phyloP scores from a whole-genome alignment of 2,888 invertebrate species.

The Nomada lathburiana region DNA sequence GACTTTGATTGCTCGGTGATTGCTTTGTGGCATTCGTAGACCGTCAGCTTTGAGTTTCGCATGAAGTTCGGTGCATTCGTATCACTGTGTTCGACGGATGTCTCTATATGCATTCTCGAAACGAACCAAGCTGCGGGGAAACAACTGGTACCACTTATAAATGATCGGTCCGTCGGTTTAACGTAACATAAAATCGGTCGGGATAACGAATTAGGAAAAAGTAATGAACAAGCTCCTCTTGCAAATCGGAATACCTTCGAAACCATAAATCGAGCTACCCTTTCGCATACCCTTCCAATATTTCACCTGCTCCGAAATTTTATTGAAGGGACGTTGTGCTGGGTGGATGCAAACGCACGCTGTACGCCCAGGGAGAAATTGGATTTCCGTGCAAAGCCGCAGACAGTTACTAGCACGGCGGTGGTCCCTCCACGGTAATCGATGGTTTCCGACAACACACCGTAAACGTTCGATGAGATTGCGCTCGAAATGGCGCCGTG shows the following conservation, averaged over 20 bases:
- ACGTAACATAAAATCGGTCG: too few species aligned
- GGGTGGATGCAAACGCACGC: background rate
- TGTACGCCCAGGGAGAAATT: constrained; percentile 27
- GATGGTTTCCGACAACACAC: constrained; percentile 17
- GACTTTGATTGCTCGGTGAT: background rate
- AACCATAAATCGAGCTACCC: too few species aligned
- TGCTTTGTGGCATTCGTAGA: background rate
- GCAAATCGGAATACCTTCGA: too few species aligned
- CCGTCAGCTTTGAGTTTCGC: background rate
- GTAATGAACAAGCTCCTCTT: too few species aligned
- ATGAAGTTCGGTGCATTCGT: background rate
- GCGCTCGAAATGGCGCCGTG: constrained; percentile 23
- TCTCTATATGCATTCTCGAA: background rate
- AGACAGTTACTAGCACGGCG: constrained; percentile 9
- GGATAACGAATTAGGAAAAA: background rate
- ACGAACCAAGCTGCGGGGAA: background rate
- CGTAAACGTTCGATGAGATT: constrained; percentile 42
- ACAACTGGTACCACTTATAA: background rate
- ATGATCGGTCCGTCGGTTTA: too few species aligned
- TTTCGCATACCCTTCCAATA: too few species aligned
- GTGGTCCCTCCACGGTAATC: constrained; percentile 27
- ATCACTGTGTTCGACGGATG: background rate
- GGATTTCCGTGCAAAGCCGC: constrained; percentile 29
- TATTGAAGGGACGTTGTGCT: too few species aligned
- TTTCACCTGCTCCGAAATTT: too few species aligned